A percentile compares a stretch with the other conserved stretches of the same genome.
Conservation (phyloP, 2,797 vertebrate genomes). For the Lepilemur septentrionalis region DNA sequence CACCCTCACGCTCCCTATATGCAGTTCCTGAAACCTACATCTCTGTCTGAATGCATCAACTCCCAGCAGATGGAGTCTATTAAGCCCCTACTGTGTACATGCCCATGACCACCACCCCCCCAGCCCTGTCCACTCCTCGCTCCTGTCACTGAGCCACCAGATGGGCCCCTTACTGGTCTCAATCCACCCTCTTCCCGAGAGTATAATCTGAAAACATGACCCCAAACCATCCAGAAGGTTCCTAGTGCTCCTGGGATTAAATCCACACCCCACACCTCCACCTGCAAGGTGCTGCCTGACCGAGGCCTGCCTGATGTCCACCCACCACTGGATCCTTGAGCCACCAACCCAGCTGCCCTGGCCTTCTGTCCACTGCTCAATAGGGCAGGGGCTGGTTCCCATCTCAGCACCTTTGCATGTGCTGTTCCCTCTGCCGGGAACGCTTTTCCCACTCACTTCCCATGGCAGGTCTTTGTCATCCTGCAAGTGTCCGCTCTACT, state of each 20-base stretch:
- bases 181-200: neutral
- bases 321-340: neutral
- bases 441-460: neutral
- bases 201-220: neutral
- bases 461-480: neutral
- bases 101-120: neutral
- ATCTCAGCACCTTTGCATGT: neutral
- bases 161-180: neutral
- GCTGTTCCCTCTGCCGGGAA: neutral
- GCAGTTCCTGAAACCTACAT: neutral
- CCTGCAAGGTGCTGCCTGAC: neutral
- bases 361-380: too few species aligned
- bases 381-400: too few species aligned
- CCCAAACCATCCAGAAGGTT: neutral
- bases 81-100: neutral
- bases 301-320: neutral
- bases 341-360: neutral
- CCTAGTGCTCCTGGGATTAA: neutral
- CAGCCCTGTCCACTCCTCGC: neutral
- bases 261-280: neutral
- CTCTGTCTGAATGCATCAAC: neutral
- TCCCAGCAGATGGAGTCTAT: neutral
- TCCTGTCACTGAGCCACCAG: neutral
- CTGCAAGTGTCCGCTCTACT: neutral
- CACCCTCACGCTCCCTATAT: neutral